Conservation (phyloP, 1,140 invertebrate species). For the Lepeophtheirus salmonis region DNA sequence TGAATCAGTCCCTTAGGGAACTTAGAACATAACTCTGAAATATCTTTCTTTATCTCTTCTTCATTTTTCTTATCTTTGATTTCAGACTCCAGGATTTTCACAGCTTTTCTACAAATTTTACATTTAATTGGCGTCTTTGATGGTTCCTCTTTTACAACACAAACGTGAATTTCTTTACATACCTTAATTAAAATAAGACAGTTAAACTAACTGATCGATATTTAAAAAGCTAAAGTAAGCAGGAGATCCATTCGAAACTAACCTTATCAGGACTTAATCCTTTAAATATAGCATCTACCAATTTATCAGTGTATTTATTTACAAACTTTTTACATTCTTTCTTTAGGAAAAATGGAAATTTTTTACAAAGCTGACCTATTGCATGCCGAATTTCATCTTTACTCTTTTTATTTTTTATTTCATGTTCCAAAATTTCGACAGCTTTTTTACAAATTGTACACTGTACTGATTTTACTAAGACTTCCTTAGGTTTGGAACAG, state of each 20-base stretch:
- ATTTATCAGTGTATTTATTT: background rate
- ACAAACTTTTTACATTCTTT: background rate
- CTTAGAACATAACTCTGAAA: background rate
- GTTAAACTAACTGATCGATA: too few species aligned
- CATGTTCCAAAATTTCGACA: background rate
- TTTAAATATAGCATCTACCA: background rate
- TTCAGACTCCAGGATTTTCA: background rate
- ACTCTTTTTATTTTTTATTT: background rate
- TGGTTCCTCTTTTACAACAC: background rate
- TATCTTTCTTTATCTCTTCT: background rate
- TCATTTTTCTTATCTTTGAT: background rate
- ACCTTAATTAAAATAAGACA: background rate
- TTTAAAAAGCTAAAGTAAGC: too few species aligned
- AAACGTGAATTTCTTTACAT: background rate
- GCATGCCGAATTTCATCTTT: background rate
- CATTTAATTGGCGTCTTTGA: background rate
- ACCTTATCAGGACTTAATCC: background rate
- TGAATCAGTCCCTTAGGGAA: background rate
- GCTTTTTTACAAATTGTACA: background rate
- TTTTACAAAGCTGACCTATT: background rate
- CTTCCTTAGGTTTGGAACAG: background rate
- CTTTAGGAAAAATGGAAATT: background rate
- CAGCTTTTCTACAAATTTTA: background rate
- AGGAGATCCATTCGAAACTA: too few species aligned
- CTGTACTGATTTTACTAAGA: background rate